Conservation (phyloP, 2,797 vertebrate species). For the Adrianichthys oophorus region DNA sequence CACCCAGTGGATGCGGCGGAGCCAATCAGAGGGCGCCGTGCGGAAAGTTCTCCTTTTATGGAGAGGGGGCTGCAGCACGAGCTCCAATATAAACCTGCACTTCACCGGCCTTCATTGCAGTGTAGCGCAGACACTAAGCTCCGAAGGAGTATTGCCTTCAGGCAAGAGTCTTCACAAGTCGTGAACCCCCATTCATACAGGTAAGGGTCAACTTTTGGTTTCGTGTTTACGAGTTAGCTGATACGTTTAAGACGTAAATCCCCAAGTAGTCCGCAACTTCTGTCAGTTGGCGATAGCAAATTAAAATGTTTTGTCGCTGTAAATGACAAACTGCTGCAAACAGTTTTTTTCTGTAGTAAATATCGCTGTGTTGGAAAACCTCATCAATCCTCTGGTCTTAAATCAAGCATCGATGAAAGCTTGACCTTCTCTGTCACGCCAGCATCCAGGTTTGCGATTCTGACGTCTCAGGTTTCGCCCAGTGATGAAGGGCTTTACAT, state of each 20-base stretch:
- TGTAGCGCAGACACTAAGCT: constrained; percentile 34
- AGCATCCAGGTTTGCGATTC: constrained; percentile 16
- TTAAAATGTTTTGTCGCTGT: neutral
- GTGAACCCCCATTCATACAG: constrained; percentile 60
- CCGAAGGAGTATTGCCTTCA: constrained; percentile 2
- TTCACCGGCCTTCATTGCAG: constrained; percentile 44
- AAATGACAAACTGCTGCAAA: neutral
- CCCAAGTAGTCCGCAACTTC: too few relatives aligned
- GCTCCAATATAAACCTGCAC: constrained; percentile 79
- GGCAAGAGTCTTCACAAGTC: constrained; percentile 13
- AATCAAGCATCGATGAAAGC: constrained; percentile 22
- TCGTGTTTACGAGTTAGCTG: neutral
- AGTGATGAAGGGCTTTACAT: neutral
- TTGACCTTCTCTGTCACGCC: constrained; percentile 45
- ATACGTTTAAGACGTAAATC: neutral
- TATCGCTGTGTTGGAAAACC: neutral
- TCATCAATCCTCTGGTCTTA: constrained; percentile 5
- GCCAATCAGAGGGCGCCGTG: constrained; percentile 83
- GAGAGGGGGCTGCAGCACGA: constrained; percentile 80
- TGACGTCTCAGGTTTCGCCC: constrained; percentile 22
- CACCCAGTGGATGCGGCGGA: constrained; percentile 70
- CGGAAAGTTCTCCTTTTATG: constrained; percentile 97
- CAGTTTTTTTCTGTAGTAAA: neutral
- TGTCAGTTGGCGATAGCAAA: too few relatives aligned
- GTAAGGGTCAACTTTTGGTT: constrained; percentile 50